Percentiles rank a stretch among this genome's conserved stretches.
These are phyloP conservation scores for Listronotus bonariensis DNA, from an alignment of 1,140 invertebrate species.

Conservation along the genomic window DNA sequence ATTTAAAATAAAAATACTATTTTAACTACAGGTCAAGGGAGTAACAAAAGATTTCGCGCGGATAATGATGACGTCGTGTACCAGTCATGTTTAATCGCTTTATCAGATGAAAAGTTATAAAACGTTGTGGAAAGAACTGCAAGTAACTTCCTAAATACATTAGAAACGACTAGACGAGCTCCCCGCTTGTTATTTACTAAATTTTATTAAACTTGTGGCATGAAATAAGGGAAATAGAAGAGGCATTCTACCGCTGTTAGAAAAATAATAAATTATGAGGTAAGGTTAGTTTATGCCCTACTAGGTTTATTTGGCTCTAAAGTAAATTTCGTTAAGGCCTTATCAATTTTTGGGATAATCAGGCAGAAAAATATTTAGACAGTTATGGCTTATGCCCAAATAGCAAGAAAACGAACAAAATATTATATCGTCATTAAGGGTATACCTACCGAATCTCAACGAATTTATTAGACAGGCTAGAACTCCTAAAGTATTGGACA, in stretches of 20 bases:
- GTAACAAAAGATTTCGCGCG: too few relatives aligned
- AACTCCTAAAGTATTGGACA: too few relatives aligned
- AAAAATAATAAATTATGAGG: slow-evolving; percentile 31
- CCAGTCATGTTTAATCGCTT: slow-evolving; percentile 37
- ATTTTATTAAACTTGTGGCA: slow-evolving; percentile 10
- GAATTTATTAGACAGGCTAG: too few relatives aligned
- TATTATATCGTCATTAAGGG: too few relatives aligned
- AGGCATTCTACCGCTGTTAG: slow-evolving; percentile 19
- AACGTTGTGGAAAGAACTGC: slow-evolving; percentile 35
- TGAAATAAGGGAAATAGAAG: slow-evolving; percentile 13
- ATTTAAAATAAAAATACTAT: too few relatives aligned
- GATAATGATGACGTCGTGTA: too few relatives aligned
- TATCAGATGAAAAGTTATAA: slow-evolving; percentile 29
- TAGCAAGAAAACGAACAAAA: too few relatives aligned
- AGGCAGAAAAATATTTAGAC: slow-evolving; percentile 25
- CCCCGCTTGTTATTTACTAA: slow-evolving; percentile 14
- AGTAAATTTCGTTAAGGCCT: slow-evolving; percentile 24
- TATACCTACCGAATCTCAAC: too few relatives aligned
- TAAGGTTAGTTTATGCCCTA: slow-evolving; percentile 28
- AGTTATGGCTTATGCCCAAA: slow-evolving; percentile 1
- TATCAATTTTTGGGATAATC: slow-evolving; percentile 20
- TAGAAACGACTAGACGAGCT: slow-evolving; percentile 25
- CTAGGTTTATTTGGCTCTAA: slow-evolving; percentile 18
- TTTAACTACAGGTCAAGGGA: too few relatives aligned
- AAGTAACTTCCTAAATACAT: slow-evolving; percentile 42